Conservation (phyloP, 2,888 invertebrate species). For the Diogma glabrata region DNA sequence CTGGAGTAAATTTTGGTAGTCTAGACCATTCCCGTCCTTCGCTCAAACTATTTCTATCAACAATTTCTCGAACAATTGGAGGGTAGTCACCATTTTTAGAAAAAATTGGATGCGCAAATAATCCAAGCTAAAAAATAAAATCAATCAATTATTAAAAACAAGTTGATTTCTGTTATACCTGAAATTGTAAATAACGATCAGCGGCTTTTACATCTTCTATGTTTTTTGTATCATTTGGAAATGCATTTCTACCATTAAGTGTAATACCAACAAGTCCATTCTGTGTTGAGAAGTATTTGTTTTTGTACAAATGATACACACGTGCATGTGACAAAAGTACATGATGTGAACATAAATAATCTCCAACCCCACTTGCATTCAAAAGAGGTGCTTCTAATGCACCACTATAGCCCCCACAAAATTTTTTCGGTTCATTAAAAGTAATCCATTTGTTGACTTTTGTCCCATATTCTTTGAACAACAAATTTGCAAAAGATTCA, state of each 20-base stretch:
- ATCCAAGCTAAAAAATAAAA: constrained; percentile 23
- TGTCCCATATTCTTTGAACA: constrained; percentile 38
- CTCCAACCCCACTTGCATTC: constrained; percentile 36
- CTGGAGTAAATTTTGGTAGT: background rate
- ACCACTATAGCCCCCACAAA: constrained; percentile 39
- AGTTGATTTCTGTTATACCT: constrained; percentile 36
- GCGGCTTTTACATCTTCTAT: constrained; percentile 15
- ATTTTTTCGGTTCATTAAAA: constrained; percentile 43
- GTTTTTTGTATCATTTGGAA: constrained; percentile 19
- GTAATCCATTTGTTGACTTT: constrained; percentile 46
- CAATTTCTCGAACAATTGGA: background rate
- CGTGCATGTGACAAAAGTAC: constrained; percentile 43
- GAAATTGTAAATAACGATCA: constrained; percentile 19
- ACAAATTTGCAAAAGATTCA: constrained; percentile 39
- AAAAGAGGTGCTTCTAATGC: constrained; percentile 24
- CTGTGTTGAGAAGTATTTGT: constrained; percentile 18
- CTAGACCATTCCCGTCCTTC: background rate
- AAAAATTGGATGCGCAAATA: constrained; percentile 1
- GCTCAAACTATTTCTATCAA: background rate
- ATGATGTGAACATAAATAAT: constrained; percentile 40
- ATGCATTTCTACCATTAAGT: constrained; percentile 24
- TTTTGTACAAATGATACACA: constrained; percentile 35
- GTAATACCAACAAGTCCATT: constrained; percentile 28
- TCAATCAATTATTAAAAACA: background rate
- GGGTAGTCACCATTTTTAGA: background rate